Evolutionary conservation across 1,140 invertebrate genomes (phyloP).

Genomic region (Homarus americanus): DNA sequence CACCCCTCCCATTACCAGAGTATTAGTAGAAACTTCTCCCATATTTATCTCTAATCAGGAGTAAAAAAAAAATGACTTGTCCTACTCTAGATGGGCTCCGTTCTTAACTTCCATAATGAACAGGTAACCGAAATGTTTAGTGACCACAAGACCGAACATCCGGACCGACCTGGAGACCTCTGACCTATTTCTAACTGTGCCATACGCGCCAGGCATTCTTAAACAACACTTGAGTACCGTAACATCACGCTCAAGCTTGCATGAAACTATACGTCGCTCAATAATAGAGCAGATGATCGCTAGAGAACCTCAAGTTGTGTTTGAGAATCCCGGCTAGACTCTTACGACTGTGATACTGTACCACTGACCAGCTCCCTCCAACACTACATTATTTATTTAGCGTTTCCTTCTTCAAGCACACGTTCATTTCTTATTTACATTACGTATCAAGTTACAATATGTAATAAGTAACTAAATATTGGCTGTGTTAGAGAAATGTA

Average conservation of each 20-base stretch:
- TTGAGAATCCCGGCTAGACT: background rate
- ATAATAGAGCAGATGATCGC: background rate
- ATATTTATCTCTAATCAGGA: background rate
- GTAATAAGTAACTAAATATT: too few species aligned
- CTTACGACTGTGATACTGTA: slow-evolving; percentile 27
- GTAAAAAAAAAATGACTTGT: background rate
- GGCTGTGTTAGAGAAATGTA: too few species aligned
- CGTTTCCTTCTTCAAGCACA: too few species aligned
- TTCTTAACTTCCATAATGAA: background rate
- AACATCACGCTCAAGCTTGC: background rate
- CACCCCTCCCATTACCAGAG: background rate
- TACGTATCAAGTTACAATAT: too few species aligned
- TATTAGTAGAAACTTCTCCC: background rate
- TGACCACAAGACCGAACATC: slow-evolving; percentile 12
- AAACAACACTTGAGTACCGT: background rate
- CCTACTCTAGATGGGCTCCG: background rate
- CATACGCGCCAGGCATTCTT: slow-evolving; percentile 1
- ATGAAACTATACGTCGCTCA: background rate
- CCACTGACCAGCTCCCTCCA: too few species aligned
- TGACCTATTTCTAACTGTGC: slow-evolving; percentile 25
- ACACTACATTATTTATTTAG: too few species aligned
- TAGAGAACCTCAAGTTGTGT: background rate
- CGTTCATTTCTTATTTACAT: too few species aligned
- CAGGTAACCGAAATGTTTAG: background rate
- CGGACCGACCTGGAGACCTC: background rate